Conservation (phyloP, 2,888 invertebrate species). For the Limnephilus auricula region DNA sequence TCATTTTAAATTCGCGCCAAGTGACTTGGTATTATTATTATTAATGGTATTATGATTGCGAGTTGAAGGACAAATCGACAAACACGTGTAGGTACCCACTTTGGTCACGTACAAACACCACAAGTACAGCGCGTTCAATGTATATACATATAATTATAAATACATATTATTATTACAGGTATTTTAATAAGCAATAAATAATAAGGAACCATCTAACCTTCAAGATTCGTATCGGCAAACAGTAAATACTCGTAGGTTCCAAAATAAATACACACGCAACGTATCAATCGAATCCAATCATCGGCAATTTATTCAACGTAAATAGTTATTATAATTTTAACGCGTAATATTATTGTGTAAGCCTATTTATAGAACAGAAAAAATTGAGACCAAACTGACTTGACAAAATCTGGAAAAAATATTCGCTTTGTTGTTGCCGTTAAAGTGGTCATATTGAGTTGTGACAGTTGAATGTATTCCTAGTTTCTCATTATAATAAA, state of each 20-base stretch:
- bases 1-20: slow-evolving; percentile 5
- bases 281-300: not conserved
- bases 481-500: too few relatives aligned
- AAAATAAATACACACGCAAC: not conserved
- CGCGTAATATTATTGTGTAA: not conserved
- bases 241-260: not conserved
- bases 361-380: not conserved
- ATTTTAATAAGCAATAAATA: not conserved
- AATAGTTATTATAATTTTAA: not conserved
- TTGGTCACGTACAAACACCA: not conserved
- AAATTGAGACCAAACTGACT: not conserved
- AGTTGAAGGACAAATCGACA: not conserved
- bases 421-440: not conserved
- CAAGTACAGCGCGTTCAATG: not conserved
- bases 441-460: not conserved
- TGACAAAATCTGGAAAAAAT: not conserved
- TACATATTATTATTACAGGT: not conserved
- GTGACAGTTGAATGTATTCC: too few relatives aligned
- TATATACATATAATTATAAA: not conserved
- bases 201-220: not conserved
- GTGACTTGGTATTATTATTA: not conserved
- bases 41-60: not conserved
- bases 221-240: not conserved
- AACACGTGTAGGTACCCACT: not conserved
- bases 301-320: not conserved